A percentile compares a stretch with the other conserved stretches of the same genome.
Conservation (phyloP, 1,140 invertebrate genomes). For the Antheraea pernyi region DNA sequence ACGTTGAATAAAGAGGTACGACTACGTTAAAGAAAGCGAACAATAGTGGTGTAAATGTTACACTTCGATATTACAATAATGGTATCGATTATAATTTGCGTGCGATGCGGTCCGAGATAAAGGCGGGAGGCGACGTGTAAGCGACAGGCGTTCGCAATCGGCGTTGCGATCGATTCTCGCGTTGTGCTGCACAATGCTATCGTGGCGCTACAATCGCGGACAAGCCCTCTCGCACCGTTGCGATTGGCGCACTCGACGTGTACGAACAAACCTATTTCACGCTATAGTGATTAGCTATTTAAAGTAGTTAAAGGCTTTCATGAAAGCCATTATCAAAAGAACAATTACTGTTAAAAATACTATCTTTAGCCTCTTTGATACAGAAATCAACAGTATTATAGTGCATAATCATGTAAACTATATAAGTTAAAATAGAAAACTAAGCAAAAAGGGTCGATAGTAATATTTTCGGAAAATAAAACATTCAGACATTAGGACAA, state of each 20-base stretch:
- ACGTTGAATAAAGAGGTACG: slow-evolving; percentile 33
- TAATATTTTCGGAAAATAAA: too few species aligned
- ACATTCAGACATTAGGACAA: too few species aligned
- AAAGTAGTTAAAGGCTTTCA: slow-evolving; percentile 4
- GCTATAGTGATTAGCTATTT: slow-evolving; percentile 58
- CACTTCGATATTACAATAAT: slow-evolving; percentile 74
- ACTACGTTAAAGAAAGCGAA: slow-evolving; percentile 47
- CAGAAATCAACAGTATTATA: too few species aligned
- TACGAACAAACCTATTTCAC: slow-evolving; percentile 53
- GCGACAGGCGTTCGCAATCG: slow-evolving; percentile 70
- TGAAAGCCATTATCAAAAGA: neutral
- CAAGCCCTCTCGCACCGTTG: slow-evolving; percentile 70
- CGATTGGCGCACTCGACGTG: slow-evolving; percentile 59
- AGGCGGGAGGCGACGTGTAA: slow-evolving; percentile 67
- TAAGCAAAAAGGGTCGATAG: too few species aligned
- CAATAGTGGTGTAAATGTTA: slow-evolving; percentile 72
- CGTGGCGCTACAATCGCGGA: slow-evolving; percentile 64
- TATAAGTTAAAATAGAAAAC: too few species aligned
- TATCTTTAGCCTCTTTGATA: too few species aligned
- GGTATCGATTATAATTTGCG: slow-evolving; percentile 79
- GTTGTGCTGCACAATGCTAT: slow-evolving; percentile 68
- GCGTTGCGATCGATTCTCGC: slow-evolving; percentile 65
- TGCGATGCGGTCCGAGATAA: slow-evolving; percentile 68
- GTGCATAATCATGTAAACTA: too few species aligned
- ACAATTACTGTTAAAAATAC: too few species aligned